Base-by-base conservation (phyloP, 2,888 invertebrate species). In the Tenthredo notha region DNA sequence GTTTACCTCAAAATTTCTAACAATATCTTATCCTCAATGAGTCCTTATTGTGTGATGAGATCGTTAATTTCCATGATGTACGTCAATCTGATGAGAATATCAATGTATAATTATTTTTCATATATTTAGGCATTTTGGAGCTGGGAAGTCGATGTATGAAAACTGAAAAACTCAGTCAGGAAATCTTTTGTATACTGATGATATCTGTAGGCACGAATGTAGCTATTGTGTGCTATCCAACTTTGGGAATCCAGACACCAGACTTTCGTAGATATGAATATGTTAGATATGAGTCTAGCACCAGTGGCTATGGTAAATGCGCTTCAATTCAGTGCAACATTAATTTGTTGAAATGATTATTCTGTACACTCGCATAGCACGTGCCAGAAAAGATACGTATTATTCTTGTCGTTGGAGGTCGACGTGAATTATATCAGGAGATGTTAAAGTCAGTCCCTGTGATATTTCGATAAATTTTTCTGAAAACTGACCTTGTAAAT, bases 401-500 rank as follows among this genome's bases (percentile, higher is more conserved):
- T 33, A 33, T 67, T 33, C 18, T 33, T 61, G 25, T 33, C 67
- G 4, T 29, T 67, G 61, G 25, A 61, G 2, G 21, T 61, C 67
- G n/a, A 70, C 2, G 37, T 37, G 9, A 37, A 40, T 72, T 40
- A 72, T 33, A 29, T 40, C 18, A 2, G n/a, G 37, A 7, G 40
- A n/a, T 37, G 21, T 43, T 21, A n/a, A 12, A 21, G 47, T 47
- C 47, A 47, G 43, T 40, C 25, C 10, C 4, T 74, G 74, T 0
- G 15, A 74, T 21, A 25, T 47, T 25, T 74, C 21, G 21, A 43
- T 12, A 47, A 74, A 12, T 43, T 43, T 9, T 40, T 25, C 21
- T 33, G 21, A 21, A 21, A 74, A 21, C 43, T n/a, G 74, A 74
- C 74, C 74, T 74, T 43, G 74, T n/a, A 9, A 47, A 47, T 47